Percentiles rank a stretch among this genome's conserved stretches.
Conservation (phyloP, 2,113 vertebrate species). For the Acrocephalus arundinaceus region DNA sequence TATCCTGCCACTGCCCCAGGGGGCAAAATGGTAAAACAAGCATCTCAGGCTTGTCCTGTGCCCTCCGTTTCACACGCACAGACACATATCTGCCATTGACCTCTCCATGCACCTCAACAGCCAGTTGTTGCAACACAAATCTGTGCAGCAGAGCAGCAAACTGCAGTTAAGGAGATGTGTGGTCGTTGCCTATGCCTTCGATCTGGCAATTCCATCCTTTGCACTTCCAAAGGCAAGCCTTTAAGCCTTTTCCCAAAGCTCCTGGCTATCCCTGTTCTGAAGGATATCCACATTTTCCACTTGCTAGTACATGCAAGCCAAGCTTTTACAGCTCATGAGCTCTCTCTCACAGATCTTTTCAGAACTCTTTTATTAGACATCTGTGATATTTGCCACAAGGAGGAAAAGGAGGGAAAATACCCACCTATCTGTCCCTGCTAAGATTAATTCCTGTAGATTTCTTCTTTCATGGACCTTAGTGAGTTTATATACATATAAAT, state of each 20-base stretch:
- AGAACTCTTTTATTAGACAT: background rate
- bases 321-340: background rate
- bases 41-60: background rate
- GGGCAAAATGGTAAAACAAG: background rate
- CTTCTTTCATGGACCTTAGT: background rate
- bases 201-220: background rate
- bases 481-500: conserved; percentile 37
- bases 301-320: background rate
- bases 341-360: background rate
- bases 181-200: background rate
- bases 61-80: background rate
- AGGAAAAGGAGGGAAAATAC: background rate
- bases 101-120: background rate
- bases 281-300: background rate
- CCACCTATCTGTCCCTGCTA: background rate
- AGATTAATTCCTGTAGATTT: background rate
- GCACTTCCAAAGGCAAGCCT: background rate
- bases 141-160: background rate
- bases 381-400: background rate
- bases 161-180: accelerated
- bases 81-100: background rate
- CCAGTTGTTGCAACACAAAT: background rate
- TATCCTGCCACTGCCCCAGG: background rate
- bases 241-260: background rate
- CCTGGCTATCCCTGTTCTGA: background rate